Evolutionary conservation across 1,140 invertebrate species (phyloP).

Genomic region (Drosophila parvula): DNA sequence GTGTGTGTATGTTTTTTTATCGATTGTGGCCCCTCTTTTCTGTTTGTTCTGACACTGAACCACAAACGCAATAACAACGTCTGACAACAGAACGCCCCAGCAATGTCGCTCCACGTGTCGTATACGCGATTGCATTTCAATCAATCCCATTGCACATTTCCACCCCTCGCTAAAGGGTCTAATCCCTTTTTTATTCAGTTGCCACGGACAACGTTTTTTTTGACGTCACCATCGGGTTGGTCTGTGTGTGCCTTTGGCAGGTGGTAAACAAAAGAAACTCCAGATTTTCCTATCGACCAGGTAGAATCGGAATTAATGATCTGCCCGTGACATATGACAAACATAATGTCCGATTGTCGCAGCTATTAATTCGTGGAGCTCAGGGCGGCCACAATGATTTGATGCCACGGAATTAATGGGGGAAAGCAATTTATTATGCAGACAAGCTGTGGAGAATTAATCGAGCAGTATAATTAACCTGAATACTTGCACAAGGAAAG

Average conservation of each 20-base stretch:
- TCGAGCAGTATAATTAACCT: slow-evolving; percentile 17
- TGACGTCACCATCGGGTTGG: background rate
- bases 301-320: slow-evolving; percentile 48
- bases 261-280: slow-evolving; percentile 8
- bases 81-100: slow-evolving; percentile 16
- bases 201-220: slow-evolving; percentile 13
- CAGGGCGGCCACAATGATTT: background rate
- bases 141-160: slow-evolving; percentile 24
- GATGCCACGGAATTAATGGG: slow-evolving; percentile 20
- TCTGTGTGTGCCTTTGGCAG: background rate
- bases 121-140: slow-evolving; percentile 56
- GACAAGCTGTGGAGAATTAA: slow-evolving; percentile 15
- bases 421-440: slow-evolving; percentile 12
- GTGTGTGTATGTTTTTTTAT: slow-evolving; percentile 57
- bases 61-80: slow-evolving; percentile 31
- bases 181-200: slow-evolving; percentile 42
- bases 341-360: slow-evolving; percentile 8
- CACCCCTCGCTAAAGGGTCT: slow-evolving; percentile 6
- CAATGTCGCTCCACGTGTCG: slow-evolving; percentile 37
- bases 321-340: slow-evolving; percentile 28
- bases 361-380: slow-evolving; percentile 48
- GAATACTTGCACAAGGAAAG: background rate
- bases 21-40: slow-evolving; percentile 50
- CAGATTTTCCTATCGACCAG: slow-evolving; percentile 29
- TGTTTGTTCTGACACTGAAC: slow-evolving; percentile 61